phyloP scores from a whole-genome alignment of 2,888 invertebrate species.

The Acleris laterana region DNA sequence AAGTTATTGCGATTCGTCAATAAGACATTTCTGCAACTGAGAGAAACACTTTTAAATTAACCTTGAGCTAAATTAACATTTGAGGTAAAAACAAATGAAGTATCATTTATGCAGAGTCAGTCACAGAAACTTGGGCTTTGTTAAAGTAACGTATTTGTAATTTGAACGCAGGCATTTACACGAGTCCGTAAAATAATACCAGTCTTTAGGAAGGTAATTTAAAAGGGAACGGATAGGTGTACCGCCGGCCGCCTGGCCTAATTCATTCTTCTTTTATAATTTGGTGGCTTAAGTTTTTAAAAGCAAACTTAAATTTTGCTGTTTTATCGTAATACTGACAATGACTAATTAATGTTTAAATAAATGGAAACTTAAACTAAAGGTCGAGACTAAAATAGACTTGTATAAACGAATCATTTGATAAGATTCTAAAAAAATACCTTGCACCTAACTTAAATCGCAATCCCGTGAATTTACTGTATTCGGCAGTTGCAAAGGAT shows the following conservation, averaged over 20 bases:
- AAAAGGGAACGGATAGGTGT: conserved; percentile 25
- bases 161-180: conserved; percentile 26
- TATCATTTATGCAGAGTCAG: conserved; percentile 29
- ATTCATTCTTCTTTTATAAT: conserved; percentile 8
- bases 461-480: conserved; percentile 3
- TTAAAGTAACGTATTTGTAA: conserved; percentile 31
- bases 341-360: too few relatives aligned
- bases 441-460: neutral
- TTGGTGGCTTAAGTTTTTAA: neutral
- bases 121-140: conserved; percentile 50
- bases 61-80: neutral
- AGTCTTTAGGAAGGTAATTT: conserved; percentile 25
- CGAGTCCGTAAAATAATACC: conserved; percentile 19
- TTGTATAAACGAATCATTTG: too few relatives aligned
- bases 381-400: too few relatives aligned
- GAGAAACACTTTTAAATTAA: conserved; percentile 9
- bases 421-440: neutral
- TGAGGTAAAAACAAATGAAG: conserved; percentile 19
- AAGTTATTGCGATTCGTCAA: neutral
- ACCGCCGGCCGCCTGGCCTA: neutral
- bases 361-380: too few relatives aligned
- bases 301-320: neutral
- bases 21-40: neutral
- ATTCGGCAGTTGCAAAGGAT: neutral
- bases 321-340: too few relatives aligned